Evolutionary conservation across 2,888 invertebrate species (phyloP).

Genomic region (Caenorhabditis drosophilae): DNA sequence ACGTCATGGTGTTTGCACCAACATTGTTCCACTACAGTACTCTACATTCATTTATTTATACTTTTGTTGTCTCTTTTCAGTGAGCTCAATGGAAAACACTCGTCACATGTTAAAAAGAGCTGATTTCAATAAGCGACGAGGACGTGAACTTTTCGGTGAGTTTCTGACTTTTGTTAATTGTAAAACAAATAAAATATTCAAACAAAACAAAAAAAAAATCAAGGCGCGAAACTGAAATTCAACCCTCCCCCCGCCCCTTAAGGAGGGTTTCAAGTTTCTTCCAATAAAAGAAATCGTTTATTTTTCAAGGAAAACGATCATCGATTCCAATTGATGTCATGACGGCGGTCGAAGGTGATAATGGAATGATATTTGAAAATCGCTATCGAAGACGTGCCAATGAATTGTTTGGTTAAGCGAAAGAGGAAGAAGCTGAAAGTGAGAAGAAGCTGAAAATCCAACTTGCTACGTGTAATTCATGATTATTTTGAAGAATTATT

Average conservation of each 20-base stretch:
- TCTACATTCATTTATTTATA: too few species aligned
- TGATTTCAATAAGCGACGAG: slow-evolving; percentile 28
- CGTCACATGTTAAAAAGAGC: background rate
- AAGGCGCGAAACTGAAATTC: background rate
- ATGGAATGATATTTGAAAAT: background rate
- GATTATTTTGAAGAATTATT: too few species aligned
- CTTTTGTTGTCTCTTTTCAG: background rate
- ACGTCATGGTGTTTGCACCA: too few species aligned
- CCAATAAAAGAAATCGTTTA: slow-evolving; percentile 5
- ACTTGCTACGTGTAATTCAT: too few species aligned
- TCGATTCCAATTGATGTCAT: background rate
- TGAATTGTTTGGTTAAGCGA: slow-evolving; percentile 3
- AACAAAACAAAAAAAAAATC: too few species aligned
- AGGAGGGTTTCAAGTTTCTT: slow-evolving; percentile 9
- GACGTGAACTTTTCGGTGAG: slow-evolving; percentile 29
- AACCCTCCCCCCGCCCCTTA: background rate
- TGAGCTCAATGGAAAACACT: background rate
- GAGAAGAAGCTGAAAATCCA: too few species aligned
- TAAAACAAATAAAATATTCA: too few species aligned
- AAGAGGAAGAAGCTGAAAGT: background rate
- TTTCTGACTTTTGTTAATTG: background rate
- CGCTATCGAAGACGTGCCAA: slow-evolving; percentile 6
- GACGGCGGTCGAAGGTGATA: background rate
- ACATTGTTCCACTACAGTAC: too few species aligned
- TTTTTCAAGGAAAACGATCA: slow-evolving; percentile 3